Conservation (phyloP, 2,113 vertebrate genomes). For the Grallaria varia region DNA sequence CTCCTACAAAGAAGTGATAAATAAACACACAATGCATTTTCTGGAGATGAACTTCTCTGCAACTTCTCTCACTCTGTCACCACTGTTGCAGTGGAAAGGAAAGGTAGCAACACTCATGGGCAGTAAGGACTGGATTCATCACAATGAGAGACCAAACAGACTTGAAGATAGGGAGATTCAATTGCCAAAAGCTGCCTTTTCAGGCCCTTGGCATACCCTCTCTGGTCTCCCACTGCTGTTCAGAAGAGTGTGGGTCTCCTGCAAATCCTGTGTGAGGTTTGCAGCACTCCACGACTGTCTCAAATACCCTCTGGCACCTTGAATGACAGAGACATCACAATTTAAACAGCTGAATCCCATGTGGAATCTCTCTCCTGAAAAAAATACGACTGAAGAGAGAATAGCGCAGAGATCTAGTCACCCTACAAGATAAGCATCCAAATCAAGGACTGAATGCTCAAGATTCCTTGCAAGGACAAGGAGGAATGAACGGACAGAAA, state of each 20-base stretch:
- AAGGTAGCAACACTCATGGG: not conserved
- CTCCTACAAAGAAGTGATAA: not conserved
- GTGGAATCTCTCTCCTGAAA: not conserved
- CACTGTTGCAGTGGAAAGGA: not conserved
- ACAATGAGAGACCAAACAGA: not conserved
- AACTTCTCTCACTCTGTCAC: not conserved
- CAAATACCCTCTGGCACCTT: not conserved
- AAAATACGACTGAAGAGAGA: not conserved
- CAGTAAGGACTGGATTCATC: not conserved
- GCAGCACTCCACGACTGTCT: not conserved
- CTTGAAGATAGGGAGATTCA: not conserved
- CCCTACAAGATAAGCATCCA: not conserved
- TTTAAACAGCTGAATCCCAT: not conserved
- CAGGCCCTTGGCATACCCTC: not conserved
- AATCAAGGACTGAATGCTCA: not conserved
- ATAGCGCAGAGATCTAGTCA: not conserved
- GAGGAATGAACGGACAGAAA: not conserved
- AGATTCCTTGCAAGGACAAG: conserved; percentile 9
- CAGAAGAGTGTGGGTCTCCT: not conserved
- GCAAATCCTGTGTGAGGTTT: not conserved
- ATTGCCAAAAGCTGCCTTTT: not conserved
- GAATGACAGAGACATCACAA: not conserved
- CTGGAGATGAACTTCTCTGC: not conserved
- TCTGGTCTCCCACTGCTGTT: not conserved
- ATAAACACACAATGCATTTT: not conserved